Conservation (phyloP, 2,113 vertebrate genomes). For the Procavia capensis region DNA sequence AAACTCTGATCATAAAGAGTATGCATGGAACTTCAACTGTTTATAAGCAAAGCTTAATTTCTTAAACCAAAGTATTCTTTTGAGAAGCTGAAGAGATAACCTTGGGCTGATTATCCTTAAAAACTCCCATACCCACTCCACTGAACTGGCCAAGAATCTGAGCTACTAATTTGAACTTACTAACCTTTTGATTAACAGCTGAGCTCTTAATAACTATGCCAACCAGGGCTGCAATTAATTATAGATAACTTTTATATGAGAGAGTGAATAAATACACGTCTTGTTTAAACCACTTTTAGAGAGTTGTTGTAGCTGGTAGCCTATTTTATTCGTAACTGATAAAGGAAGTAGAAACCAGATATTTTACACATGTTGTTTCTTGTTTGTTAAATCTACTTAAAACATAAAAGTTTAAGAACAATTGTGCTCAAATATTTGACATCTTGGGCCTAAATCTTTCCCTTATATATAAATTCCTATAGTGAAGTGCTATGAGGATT, state of each 20-base stretch:
- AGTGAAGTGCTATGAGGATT: slow-evolving; percentile 7
- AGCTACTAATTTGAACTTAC: no score
- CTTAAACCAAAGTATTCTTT: background rate
- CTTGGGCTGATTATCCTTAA: background rate
- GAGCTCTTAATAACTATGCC: no score
- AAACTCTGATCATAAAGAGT: background rate
- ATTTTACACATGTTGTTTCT: background rate
- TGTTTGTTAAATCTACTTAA: slow-evolving; percentile 18
- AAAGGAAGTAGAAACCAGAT: background rate
- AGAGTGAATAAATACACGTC: background rate
- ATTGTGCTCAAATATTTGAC: background rate
- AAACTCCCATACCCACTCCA: background rate
- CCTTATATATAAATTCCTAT: background rate
- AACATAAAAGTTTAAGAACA: slow-evolving; percentile 16
- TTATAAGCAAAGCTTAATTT: background rate
- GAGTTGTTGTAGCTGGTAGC: background rate
- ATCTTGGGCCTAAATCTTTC: background rate
- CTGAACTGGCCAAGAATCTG: no score
- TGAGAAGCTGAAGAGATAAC: background rate
- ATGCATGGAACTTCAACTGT: background rate
- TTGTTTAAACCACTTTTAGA: background rate
- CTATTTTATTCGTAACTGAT: background rate
- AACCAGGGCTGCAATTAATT: background rate
- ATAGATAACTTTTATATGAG: background rate
- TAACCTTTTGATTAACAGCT: no score